phyloP scores from a whole-genome alignment of 2,888 invertebrate species.

The Tachystola acroxantha region DNA sequence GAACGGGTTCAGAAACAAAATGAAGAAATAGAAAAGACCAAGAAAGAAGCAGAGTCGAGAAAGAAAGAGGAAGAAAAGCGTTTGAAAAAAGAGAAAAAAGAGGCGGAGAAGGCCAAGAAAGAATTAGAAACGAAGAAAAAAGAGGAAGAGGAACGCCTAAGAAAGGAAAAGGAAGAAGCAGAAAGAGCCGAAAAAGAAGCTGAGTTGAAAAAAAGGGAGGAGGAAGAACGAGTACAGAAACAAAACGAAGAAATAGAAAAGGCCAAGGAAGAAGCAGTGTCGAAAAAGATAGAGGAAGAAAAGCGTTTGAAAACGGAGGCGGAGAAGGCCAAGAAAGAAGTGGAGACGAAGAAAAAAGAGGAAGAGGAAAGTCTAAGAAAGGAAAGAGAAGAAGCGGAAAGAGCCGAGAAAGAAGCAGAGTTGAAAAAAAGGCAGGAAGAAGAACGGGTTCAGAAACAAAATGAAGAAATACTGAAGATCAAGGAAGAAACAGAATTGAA shows the following conservation, averaged over 20 bases:
- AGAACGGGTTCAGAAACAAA: neutral
- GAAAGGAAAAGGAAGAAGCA: conserved; percentile 16
- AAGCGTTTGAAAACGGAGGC: neutral
- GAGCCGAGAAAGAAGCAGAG: conserved; percentile 6
- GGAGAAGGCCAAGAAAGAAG: conserved; percentile 2
- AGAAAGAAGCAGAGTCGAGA: conserved; percentile 1
- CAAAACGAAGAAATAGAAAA: conserved; percentile 16
- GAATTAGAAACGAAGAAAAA: conserved; percentile 5
- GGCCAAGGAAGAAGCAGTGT: conserved; percentile 17
- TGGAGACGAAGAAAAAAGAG: conserved; percentile 7
- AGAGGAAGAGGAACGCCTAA: neutral
- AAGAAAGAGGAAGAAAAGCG: conserved; percentile 1
- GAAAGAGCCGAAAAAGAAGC: conserved; percentile 5
- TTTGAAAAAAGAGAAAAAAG: conserved; percentile 1
- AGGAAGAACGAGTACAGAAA: conserved; percentile 10
- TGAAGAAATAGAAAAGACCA: conserved; percentile 3
- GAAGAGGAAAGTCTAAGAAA: conserved; percentile 2
- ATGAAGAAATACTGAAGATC: neutral
- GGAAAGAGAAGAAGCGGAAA: conserved; percentile 15
- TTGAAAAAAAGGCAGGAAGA: conserved; percentile 4
- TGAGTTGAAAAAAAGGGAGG: conserved; percentile 2
- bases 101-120: neutral
- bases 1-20: conserved; percentile 3
- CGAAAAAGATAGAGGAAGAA: conserved; percentile 9
- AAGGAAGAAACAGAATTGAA: conserved; percentile 1